Conservation (phyloP, 2,888 invertebrate species). For the Watsonalla binaria region DNA sequence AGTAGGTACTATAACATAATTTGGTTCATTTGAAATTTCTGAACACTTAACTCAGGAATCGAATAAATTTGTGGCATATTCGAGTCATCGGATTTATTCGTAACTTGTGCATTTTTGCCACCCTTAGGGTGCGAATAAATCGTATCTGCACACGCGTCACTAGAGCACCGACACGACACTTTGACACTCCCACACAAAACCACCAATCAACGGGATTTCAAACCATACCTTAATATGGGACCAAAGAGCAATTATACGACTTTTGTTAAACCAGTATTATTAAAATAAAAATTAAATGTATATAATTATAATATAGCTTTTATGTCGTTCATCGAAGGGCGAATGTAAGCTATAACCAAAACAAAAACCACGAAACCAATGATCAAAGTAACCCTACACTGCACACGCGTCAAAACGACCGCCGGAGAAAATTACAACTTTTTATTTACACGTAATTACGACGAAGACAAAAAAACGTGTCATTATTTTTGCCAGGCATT, state of each 20-base stretch:
- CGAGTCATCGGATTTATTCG: conserved; percentile 36
- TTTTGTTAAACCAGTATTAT: background rate
- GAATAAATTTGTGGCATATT: conserved; percentile 1
- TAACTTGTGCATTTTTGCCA: conserved; percentile 35
- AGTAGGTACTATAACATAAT: too few relatives aligned
- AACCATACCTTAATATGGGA: conserved; percentile 12
- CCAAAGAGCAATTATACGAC: background rate
- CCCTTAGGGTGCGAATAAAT: conserved; percentile 56
- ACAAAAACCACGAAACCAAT: conserved; percentile 52
- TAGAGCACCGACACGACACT: conserved; percentile 41
- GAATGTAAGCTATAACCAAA: conserved; percentile 65
- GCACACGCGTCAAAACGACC: conserved; percentile 40
- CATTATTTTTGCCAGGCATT: conserved; percentile 49
- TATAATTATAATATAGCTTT: conserved; percentile 24
- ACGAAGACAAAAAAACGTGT: conserved; percentile 40
- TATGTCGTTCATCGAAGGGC: conserved; percentile 20
- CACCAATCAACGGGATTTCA: conserved; percentile 49
- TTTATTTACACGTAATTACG: conserved; percentile 42
- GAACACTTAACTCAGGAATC: background rate
- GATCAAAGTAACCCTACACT: conserved; percentile 45
- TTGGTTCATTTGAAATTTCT: too few relatives aligned
- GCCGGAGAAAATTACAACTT: conserved; percentile 42
- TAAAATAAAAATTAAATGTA: conserved; percentile 8
- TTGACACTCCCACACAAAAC: conserved; percentile 51
- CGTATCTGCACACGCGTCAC: conserved; percentile 68